Evolutionary conservation across 2,113 vertebrate species (phyloP).

Genomic region (Symphodus melops): DNA sequence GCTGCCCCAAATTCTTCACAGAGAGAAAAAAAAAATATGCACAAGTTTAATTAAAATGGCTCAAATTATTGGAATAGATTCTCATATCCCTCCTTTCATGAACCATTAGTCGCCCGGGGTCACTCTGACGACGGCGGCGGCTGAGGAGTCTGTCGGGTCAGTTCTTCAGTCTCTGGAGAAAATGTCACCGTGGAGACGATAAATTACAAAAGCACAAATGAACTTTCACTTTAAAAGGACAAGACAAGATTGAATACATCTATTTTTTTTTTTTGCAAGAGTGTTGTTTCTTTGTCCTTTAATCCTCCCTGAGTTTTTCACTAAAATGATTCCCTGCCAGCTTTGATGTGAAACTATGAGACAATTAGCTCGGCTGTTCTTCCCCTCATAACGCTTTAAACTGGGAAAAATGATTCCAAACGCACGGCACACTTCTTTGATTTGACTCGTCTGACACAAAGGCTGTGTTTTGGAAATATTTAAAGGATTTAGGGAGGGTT

Average conservation of each 20-base stretch:
- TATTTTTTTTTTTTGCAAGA: conserved; percentile 48
- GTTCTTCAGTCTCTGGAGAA: conserved; percentile 56
- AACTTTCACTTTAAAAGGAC: conserved; percentile 74
- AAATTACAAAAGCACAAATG: conserved; percentile 69
- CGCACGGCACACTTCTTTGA: background rate
- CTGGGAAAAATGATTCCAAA: conserved; percentile 27
- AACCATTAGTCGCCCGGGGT: conserved; percentile 59
- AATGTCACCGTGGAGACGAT: conserved; percentile 70
- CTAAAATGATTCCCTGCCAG: background rate
- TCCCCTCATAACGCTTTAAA: background rate
- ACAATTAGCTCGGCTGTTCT: background rate
- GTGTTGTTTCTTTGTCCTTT: conserved; percentile 6
- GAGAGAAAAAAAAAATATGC: conserved; percentile 61
- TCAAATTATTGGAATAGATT: conserved; percentile 57
- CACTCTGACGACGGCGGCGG: conserved; percentile 22
- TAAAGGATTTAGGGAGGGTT: conserved; percentile 21
- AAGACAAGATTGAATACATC: conserved; percentile 50
- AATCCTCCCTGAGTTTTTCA: conserved; percentile 12
- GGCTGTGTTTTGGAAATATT: conserved; percentile 5
- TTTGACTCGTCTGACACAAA: conserved; percentile 27
- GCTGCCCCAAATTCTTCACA: conserved; percentile 75
- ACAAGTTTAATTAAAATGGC: conserved; percentile 75
- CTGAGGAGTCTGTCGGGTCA: conserved; percentile 60
- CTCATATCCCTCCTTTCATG: conserved; percentile 35
- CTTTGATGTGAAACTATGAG: background rate